A percentile compares a stretch with the other conserved stretches of the same genome.
Evolutionary conservation across 2,888 invertebrate species (phyloP).

Genomic region (Arge pagana): DNA sequence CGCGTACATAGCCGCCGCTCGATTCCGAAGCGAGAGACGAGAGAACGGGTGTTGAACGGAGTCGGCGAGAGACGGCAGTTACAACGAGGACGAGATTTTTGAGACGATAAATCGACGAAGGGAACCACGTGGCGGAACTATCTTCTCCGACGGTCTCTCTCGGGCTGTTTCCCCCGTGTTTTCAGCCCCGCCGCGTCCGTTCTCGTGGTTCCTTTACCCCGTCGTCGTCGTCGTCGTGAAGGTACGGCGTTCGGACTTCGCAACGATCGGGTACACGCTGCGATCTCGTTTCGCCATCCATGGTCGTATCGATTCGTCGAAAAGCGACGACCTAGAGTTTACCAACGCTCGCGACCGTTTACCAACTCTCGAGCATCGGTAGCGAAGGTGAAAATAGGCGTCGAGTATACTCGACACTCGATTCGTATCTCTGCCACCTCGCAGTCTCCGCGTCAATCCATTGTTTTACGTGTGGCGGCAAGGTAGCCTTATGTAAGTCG

Average conservation of each 20-base stretch:
- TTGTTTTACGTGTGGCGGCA: constrained; percentile 52
- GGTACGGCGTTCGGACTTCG: too few relatives aligned
- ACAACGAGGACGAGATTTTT: constrained; percentile 20
- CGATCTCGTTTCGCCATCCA: too few relatives aligned
- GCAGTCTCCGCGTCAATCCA: constrained; percentile 48
- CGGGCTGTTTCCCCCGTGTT: constrained; percentile 16
- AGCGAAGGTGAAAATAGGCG: neutral
- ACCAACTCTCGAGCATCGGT: neutral
- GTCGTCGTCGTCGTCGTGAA: too few relatives aligned
- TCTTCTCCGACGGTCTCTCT: constrained; percentile 42
- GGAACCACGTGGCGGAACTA: constrained; percentile 51
- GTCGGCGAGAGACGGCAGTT: neutral
- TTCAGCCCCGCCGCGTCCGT: constrained; percentile 15
- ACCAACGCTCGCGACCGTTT: neutral
- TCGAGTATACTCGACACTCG: constrained; percentile 4
- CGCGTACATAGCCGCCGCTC: neutral
- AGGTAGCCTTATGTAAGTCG: constrained; percentile 53
- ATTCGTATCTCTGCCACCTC: constrained; percentile 41
- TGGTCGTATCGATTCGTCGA: too few relatives aligned
- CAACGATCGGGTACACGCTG: too few relatives aligned
- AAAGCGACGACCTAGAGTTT: too few relatives aligned
- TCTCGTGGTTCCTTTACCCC: constrained; percentile 8
- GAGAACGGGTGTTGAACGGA: constrained; percentile 6
- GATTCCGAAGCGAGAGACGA: constrained; percentile 4
- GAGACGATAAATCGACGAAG: constrained; percentile 41